These are phyloP conservation scores for Aphelenchoides fujianensis DNA, from an alignment of 1,140 invertebrate species.

Conservation along the genomic window DNA sequence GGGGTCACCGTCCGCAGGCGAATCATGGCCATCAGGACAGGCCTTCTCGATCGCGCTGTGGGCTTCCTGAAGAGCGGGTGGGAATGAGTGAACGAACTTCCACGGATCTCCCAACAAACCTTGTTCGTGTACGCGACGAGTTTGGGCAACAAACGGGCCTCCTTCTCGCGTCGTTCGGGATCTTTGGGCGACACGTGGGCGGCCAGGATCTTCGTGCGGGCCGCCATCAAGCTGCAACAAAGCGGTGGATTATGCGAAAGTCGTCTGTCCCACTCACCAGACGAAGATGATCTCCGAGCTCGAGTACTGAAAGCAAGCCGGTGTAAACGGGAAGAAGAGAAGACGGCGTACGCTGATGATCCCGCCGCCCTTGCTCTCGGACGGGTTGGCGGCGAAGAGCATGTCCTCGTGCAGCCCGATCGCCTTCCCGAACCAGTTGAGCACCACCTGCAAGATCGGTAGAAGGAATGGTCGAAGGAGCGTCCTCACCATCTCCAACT, in stretches of 20 bases:
- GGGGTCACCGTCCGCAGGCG: neutral
- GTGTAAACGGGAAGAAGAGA: too few relatives aligned
- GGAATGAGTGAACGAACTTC: too few relatives aligned
- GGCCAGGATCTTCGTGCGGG: neutral
- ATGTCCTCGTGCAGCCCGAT: conserved; percentile 9
- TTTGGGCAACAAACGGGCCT: conserved; percentile 3
- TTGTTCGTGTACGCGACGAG: conserved; percentile 7
- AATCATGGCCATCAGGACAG: conserved; percentile 5
- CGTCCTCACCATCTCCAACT: conserved; percentile 10
- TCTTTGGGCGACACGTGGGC: neutral
- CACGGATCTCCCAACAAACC: too few relatives aligned
- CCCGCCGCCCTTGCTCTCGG: conserved; percentile 15
- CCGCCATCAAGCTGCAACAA: neutral
- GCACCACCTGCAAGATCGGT: neutral
- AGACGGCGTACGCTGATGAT: neutral
- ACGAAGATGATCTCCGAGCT: neutral
- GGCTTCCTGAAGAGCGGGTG: neutral
- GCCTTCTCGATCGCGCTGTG: conserved; percentile 20
- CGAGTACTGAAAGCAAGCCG: neutral
- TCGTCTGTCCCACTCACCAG: neutral
- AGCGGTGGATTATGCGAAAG: neutral
- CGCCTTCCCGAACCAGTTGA: conserved; percentile 14
- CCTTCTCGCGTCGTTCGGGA: neutral
- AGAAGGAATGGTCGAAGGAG: neutral
- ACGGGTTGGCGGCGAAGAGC: neutral